Conservation (phyloP, 1,140 invertebrate species). For the Conus betulinus region DNA sequence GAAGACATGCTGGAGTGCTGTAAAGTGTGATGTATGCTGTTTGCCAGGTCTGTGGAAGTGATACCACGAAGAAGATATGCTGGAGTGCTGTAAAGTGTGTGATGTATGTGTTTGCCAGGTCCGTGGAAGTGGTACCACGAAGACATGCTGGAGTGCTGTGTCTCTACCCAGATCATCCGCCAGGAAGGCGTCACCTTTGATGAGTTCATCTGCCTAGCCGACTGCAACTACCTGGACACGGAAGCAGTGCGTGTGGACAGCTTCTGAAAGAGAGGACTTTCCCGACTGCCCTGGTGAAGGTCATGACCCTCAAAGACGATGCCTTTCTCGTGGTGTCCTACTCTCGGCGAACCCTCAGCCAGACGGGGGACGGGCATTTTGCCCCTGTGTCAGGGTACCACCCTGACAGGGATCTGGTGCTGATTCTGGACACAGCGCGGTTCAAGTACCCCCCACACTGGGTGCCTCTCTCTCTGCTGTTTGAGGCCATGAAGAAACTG, state of each 20-base stretch:
- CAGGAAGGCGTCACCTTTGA: conserved; percentile 68
- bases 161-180: conserved; percentile 59
- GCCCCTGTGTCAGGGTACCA: conserved; percentile 74
- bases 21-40: no score
- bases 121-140: conserved; percentile 76
- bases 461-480: conserved; percentile 65
- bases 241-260: conserved; percentile 31
- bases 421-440: conserved; percentile 74
- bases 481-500: conserved; percentile 67
- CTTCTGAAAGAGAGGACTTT: conserved; percentile 44
- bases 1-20: no score
- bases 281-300: conserved; percentile 50
- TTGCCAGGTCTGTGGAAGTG: no score
- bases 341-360: conserved; percentile 64
- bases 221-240: conserved; percentile 62
- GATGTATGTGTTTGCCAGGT: conserved; percentile 36
- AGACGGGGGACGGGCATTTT: conserved; percentile 75
- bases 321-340: conserved; percentile 69
- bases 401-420: conserved; percentile 65
- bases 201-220: conserved; percentile 70
- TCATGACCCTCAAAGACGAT: conserved; percentile 55
- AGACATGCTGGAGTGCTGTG: conserved; percentile 74
- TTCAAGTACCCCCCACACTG: conserved; percentile 77
- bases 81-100: conserved; percentile 66
- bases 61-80: no score